A percentile compares a stretch with the other conserved stretches of the same genome.
These are phyloP conservation scores for Leptinotarsa haldemani DNA, from an alignment of 2,888 invertebrate species.

Conservation along the genomic window DNA sequence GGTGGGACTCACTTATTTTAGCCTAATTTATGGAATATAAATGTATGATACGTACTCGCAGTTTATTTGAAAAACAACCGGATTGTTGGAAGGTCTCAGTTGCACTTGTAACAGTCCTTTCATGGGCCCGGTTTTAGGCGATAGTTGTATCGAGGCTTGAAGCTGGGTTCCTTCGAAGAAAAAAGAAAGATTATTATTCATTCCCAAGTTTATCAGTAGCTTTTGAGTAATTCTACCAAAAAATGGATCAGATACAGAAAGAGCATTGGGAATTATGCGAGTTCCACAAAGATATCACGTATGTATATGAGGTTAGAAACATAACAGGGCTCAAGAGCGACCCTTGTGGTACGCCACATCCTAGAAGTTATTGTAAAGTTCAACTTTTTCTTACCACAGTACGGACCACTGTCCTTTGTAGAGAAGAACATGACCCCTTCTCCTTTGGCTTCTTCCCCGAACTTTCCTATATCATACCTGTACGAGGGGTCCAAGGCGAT, in stretches of 20 bases:
- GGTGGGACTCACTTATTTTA: background rate
- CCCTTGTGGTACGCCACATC: background rate
- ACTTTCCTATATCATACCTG: conserved; percentile 56
- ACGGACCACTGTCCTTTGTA: conserved; percentile 67
- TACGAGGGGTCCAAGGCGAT: conserved; percentile 54
- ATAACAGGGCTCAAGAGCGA: background rate
- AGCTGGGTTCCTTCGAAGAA: conserved; percentile 67
- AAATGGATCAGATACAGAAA: background rate
- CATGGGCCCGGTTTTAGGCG: conserved; percentile 64
- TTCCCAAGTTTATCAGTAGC: background rate
- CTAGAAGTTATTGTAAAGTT: background rate
- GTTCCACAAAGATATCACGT: too few species aligned
- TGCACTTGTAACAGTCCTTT: conserved; percentile 66
- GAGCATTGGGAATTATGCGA: too few species aligned
- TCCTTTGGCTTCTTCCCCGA: conserved; percentile 64
- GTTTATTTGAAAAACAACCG: conserved; percentile 65
- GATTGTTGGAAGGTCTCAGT: conserved; percentile 62
- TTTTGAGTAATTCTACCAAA: too few species aligned
- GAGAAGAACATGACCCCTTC: conserved; percentile 70
- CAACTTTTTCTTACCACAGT: conserved; percentile 67
- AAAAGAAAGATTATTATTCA: conserved; percentile 8
- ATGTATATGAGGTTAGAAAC: too few species aligned
- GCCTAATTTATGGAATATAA: background rate
- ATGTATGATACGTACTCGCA: conserved; percentile 66
- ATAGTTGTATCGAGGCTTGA: conserved; percentile 66